Percentiles rank a stretch among this genome's conserved stretches.
phyloP scores from a whole-genome alignment of 2,888 invertebrate genomes.

The Sinopyrophorus schimmeli region DNA sequence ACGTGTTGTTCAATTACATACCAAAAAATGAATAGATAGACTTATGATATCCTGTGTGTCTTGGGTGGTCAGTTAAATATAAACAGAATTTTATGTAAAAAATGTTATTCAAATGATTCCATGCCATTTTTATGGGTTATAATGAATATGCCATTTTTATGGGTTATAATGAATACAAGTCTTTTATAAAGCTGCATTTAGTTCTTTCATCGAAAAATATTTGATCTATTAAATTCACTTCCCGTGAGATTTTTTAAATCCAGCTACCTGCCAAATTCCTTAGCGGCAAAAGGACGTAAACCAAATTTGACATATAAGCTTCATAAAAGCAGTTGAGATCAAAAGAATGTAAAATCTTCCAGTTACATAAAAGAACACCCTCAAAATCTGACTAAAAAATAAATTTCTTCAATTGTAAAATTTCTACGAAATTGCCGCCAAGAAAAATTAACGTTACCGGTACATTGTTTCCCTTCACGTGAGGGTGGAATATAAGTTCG shows the following conservation, averaged over 20 bases:
- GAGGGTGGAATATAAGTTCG: constrained; percentile 9
- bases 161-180: too few species aligned
- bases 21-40: too few species aligned
- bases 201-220: too few species aligned
- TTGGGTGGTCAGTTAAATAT: too few species aligned
- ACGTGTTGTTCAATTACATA: too few species aligned
- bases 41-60: too few species aligned
- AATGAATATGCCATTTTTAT: too few species aligned
- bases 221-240: background rate
- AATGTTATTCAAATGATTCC: too few species aligned
- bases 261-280: constrained; percentile 14
- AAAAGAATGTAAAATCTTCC: constrained; percentile 17
- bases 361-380: constrained; percentile 13
- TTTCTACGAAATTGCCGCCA: constrained; percentile 14
- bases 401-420: constrained; percentile 18
- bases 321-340: constrained; percentile 10
- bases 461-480: constrained; percentile 13
- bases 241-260: constrained; percentile 16
- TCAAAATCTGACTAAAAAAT: constrained; percentile 19
- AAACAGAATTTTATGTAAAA: too few species aligned
- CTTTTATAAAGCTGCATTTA: too few species aligned
- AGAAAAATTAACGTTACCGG: constrained; percentile 17
- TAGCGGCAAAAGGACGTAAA: background rate
- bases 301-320: constrained; percentile 6
- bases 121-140: too few species aligned